Evolutionary conservation across 2,797 vertebrate species (phyloP), one percentile per base, ranked within the genome.

Genomic region (Rhinella marina): DNA sequence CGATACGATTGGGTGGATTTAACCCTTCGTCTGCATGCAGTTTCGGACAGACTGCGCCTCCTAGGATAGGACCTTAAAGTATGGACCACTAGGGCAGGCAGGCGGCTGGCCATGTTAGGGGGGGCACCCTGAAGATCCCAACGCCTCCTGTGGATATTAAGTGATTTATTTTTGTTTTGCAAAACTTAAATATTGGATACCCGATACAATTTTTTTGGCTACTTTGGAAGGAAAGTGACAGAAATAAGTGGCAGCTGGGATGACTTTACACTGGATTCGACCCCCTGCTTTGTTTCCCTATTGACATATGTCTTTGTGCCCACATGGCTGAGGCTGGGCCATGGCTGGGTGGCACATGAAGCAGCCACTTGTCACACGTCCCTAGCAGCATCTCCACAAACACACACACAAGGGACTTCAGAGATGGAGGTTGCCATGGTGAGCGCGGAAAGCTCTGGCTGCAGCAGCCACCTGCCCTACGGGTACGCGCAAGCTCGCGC

Each of bases 401-500:
- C 59, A 52, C 73, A n/a, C 59, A 19, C 48, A 52, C 41, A 50
- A 32, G 62, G 14, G 48, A 90, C 90, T 17, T 54, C 5, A 94
- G 59, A 95, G 92, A 99, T 99, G 98, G 98, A 99, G 96, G 99
- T 98, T 64, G 98, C 98, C 1, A 99, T 99, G 98, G 97, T 99
- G 93, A 98, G 98, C 9, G 97, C 98, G 0, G 98, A 99, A 88
- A 97, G 96, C 93, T 96, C 97, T 61, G 97, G 97, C 84, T 98
- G 98, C 95, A 98, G 97, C 91, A 98, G 95, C 90, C 98, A 98
- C 95, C 94, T 98, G 96, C 97, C 98, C 61, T 99, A 98, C 0
- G 98, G 97, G 12, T 99, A 97, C 27, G 98, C 97, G 0, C 96
- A 96, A 41, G 94, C 95, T 54, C 95, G 95, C 70, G 97, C 95